Evolutionary conservation across 2,888 invertebrate genomes (phyloP).

Genomic region (Elegia similella): DNA sequence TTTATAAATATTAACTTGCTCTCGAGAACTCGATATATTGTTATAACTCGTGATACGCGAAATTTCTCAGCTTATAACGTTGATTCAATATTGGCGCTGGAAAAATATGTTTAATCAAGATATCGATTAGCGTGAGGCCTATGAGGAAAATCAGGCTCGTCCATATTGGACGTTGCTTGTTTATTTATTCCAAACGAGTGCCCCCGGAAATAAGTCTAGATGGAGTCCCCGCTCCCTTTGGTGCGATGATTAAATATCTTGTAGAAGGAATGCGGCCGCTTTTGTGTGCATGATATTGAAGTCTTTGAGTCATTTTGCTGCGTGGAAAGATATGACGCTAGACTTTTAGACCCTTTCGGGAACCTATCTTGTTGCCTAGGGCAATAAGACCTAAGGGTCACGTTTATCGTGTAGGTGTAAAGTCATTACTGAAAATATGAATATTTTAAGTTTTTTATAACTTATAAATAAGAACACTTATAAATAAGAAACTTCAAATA

Average conservation of each 20-base stretch:
- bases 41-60: neutral
- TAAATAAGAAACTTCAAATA: no score
- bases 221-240: constrained; percentile 47
- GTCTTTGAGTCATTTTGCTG: neutral
- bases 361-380: constrained; percentile 1
- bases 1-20: no score
- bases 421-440: no score
- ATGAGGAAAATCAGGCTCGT: constrained; percentile 62
- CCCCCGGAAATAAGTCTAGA: constrained; percentile 65
- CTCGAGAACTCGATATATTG: neutral
- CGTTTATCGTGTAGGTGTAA: constrained; percentile 1
- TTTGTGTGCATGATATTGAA: neutral
- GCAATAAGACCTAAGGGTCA: no score
- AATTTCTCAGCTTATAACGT: neutral
- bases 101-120: constrained; percentile 53
- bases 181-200: constrained; percentile 71
- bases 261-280: neutral
- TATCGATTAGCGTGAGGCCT: constrained; percentile 53
- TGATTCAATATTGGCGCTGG: constrained; percentile 34
- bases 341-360: no score
- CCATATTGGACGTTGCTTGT: constrained; percentile 53
- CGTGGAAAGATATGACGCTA: neutral
- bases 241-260: constrained; percentile 30
- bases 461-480: no score
- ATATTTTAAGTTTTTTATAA: no score